These are phyloP conservation scores for Chaetophractus vellerosus DNA, from an alignment of 2,797 vertebrate genomes.

Conservation along the genomic window DNA sequence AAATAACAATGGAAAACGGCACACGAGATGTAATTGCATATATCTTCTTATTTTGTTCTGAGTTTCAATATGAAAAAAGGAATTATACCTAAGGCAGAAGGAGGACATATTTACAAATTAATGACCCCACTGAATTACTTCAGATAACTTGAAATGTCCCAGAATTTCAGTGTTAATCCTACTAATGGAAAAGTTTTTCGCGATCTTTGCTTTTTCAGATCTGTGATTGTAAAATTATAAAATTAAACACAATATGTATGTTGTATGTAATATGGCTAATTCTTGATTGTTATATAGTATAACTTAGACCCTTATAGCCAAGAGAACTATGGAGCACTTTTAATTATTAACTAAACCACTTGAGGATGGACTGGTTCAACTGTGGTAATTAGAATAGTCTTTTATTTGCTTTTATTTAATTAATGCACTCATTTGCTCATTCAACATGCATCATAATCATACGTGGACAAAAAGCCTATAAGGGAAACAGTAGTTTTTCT, in stretches of 20 bases:
- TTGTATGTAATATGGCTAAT: neutral
- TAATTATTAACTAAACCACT: constrained; percentile 13
- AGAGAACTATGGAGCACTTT: neutral
- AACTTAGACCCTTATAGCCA: neutral
- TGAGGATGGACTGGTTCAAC: neutral
- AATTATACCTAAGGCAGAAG: constrained; percentile 72
- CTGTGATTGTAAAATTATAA: neutral
- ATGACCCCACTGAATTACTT: neutral
- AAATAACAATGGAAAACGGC: constrained; percentile 84
- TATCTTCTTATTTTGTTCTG: constrained; percentile 84
- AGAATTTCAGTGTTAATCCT: neutral
- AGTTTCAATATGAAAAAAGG: constrained; percentile 82
- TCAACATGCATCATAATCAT: neutral
- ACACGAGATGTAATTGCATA: constrained; percentile 85
- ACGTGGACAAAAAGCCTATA: neutral
- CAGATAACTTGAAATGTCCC: neutral
- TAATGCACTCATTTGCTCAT: constrained; percentile 20
- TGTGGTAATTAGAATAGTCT: neutral
- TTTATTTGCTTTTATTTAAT: neutral
- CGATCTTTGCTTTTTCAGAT: neutral
- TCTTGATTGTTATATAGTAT: neutral
- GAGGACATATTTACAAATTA: neutral
- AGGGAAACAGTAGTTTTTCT: neutral
- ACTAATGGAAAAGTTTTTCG: neutral
- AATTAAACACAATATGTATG: neutral